Conservation (phyloP, 2,888 invertebrate species). For the Stenurella melanura region DNA sequence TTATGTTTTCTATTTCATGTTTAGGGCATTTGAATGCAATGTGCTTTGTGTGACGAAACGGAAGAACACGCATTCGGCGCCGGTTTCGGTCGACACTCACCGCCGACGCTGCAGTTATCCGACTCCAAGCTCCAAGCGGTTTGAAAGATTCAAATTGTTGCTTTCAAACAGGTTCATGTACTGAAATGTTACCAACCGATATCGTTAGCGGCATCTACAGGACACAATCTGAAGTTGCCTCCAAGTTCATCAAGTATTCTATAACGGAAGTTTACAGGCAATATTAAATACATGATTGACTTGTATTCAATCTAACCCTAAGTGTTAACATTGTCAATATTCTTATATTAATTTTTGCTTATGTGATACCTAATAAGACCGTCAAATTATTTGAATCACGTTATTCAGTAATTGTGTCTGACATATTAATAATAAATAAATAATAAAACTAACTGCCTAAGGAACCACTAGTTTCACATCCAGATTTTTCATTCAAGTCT, state of each 20-base stretch:
- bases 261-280: not conserved
- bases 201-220: constrained; percentile 1
- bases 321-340: no score
- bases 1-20: constrained; percentile 25
- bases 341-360: no score
- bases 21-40: constrained; percentile 31
- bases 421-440: no score
- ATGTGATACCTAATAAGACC: no score
- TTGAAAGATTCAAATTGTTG: constrained; percentile 60
- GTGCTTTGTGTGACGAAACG: constrained; percentile 45
- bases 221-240: not conserved
- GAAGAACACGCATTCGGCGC: constrained; percentile 54
- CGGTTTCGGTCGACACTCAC: constrained; percentile 56
- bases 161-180: constrained; percentile 59
- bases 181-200: not conserved
- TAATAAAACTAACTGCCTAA: no score
- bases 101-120: constrained; percentile 60
- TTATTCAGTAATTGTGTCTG: no score
- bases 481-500: no score
- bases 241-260: not conserved
- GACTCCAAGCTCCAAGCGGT: constrained; percentile 60
- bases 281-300: not conserved
- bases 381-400: no score
- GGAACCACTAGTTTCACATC: no score
- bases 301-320: no score